Percentiles rank a stretch among this genome's conserved stretches.
phyloP scores from a whole-genome alignment of 2,113 vertebrate genomes.

The Rhadina sibilatrix region DNA sequence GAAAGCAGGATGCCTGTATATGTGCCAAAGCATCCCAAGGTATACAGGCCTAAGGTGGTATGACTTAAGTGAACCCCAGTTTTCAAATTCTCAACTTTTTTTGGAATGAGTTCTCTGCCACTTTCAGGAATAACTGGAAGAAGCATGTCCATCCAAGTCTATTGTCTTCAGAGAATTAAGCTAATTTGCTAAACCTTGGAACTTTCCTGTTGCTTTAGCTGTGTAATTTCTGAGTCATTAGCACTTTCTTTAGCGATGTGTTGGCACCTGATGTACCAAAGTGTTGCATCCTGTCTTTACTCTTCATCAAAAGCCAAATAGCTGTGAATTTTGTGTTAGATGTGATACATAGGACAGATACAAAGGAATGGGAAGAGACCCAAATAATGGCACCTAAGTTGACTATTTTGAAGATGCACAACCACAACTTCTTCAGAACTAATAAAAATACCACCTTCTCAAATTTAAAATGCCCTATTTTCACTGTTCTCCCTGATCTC shows the following conservation, averaged over 20 bases:
- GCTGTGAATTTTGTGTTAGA: background rate
- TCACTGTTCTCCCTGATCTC: background rate
- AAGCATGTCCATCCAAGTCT: background rate
- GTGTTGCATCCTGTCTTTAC: background rate
- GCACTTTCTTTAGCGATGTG: rapidly evolving
- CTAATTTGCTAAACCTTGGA: background rate
- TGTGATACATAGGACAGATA: background rate
- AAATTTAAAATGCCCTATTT: background rate
- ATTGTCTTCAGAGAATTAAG: background rate
- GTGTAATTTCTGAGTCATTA: background rate
- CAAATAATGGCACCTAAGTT: background rate
- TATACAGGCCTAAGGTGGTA: background rate
- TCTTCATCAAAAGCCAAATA: background rate
- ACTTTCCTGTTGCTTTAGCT: background rate
- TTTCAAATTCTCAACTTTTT: background rate
- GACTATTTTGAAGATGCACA: background rate
- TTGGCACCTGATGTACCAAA: background rate
- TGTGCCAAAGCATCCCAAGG: background rate
- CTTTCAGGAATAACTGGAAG: background rate
- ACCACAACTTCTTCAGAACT: background rate
- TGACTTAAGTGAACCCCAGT: background rate
- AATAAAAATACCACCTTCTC: background rate
- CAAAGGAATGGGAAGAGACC: background rate
- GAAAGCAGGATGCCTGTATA: background rate
- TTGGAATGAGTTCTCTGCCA: background rate